Percentiles rank a stretch among this genome's conserved stretches.
These are phyloP conservation scores for Oryzias sinensis DNA, from an alignment of 2,797 vertebrate genomes.

Conservation along the genomic window DNA sequence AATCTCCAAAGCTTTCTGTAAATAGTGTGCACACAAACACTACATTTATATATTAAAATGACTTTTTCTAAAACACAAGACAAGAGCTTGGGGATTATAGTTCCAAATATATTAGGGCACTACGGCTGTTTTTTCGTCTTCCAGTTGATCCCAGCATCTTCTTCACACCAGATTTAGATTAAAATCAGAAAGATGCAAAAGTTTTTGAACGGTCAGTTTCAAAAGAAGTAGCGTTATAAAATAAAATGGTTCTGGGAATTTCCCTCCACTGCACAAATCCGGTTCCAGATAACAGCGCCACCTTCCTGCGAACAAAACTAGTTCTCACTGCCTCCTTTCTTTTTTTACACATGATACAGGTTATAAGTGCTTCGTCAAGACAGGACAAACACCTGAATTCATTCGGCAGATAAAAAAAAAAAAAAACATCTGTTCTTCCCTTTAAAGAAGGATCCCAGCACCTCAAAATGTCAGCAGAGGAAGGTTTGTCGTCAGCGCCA, in stretches of 20 bases:
- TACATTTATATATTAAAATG: conserved; percentile 71
- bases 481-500: conserved; percentile 13
- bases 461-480: conserved; percentile 24
- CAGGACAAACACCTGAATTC: too few species aligned
- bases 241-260: conserved; percentile 2
- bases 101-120: conserved; percentile 47
- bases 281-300: conserved; percentile 69
- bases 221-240: conserved; percentile 69
- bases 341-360: conserved; percentile 13
- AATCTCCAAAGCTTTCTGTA: conserved; percentile 55
- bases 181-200: conserved; percentile 32
- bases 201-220: conserved; percentile 56
- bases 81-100: conserved; percentile 53
- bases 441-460: conserved; percentile 13
- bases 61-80: conserved; percentile 56
- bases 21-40: conserved; percentile 58
- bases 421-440: conserved; percentile 1
- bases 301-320: conserved; percentile 62
- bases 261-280: conserved; percentile 48
- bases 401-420: too few species aligned
- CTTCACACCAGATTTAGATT: conserved; percentile 28
- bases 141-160: conserved; percentile 48
- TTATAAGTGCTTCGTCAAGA: conserved; percentile 45
- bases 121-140: conserved; percentile 50
- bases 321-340: conserved; percentile 77